Evolutionary conservation across 2,888 invertebrate genomes (phyloP).

Genomic region (Megamerina dolium): DNA sequence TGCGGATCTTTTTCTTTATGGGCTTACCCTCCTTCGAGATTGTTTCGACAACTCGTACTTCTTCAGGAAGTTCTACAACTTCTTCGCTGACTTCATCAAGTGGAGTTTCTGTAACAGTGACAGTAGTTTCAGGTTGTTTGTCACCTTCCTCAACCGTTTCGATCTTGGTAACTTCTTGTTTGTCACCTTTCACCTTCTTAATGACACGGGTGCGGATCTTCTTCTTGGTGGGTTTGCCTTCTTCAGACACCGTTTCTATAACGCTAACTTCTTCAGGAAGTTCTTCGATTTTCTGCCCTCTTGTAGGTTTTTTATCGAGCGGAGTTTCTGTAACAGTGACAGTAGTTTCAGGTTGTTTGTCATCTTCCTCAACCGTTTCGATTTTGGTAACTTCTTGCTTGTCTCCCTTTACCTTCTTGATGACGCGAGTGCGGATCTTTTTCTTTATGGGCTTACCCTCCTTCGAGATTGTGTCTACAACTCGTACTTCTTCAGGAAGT

Average conservation of each 20-base stretch:
- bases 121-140: constrained; percentile 18
- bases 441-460: constrained; percentile 17
- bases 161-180: constrained; percentile 18
- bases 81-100: constrained; percentile 8
- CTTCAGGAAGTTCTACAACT: constrained; percentile 15
- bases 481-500: constrained; percentile 25
- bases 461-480: constrained; percentile 13
- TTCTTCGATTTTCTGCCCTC: constrained; percentile 10
- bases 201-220: constrained; percentile 15
- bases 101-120: constrained; percentile 13
- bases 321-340: constrained; percentile 14
- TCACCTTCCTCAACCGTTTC: constrained; percentile 18
- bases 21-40: constrained; percentile 17
- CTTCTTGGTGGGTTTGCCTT: constrained; percentile 15
- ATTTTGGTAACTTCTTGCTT: constrained; percentile 19
- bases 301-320: constrained; percentile 4
- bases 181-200: constrained; percentile 16
- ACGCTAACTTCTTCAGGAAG: constrained; percentile 15
- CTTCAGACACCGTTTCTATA: constrained; percentile 12
- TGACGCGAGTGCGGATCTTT: constrained; percentile 14
- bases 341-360: constrained; percentile 17
- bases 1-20: constrained; percentile 14
- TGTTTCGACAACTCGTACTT: constrained; percentile 12
- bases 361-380: constrained; percentile 18
- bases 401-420: constrained; percentile 16